Percentiles rank a stretch among this genome's conserved stretches.
phyloP scores from a whole-genome alignment of 2,797 vertebrate species.

The Novumbra hubbsi region DNA sequence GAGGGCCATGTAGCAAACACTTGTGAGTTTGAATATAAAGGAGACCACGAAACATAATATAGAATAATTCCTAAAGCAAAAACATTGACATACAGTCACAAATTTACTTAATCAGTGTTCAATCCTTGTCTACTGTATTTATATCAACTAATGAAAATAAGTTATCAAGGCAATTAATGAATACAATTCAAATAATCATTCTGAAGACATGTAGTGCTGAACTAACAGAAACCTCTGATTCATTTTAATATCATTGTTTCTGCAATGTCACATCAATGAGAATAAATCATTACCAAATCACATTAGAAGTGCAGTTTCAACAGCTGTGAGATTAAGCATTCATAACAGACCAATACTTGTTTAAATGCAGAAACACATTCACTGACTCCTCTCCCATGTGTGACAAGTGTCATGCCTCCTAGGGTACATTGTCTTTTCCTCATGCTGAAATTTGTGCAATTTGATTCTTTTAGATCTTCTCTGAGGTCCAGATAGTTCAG shows the following conservation, averaged over 20 bases:
- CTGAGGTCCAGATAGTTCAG: too few relatives aligned
- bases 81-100: slow-evolving; percentile 36
- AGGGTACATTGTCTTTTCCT: too few relatives aligned
- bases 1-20: slow-evolving; percentile 59
- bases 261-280: background rate
- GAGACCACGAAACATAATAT: slow-evolving; percentile 56
- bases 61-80: slow-evolving; percentile 56
- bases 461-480: too few relatives aligned
- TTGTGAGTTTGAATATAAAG: slow-evolving; percentile 75
- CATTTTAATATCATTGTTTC: background rate
- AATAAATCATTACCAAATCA: background rate
- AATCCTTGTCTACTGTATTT: slow-evolving; percentile 14
- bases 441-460: too few relatives aligned
- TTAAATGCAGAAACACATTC: background rate
- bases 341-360: background rate
- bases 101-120: slow-evolving; percentile 32
- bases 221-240: background rate
- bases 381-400: too few relatives aligned
- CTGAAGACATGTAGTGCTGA: background rate
- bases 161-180: background rate
- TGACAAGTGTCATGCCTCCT: too few relatives aligned
- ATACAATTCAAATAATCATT: background rate
- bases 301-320: background rate
- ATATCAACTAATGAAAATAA: background rate
- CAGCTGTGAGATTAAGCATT: background rate